Percentiles rank a stretch among this genome's conserved stretches.
These are phyloP conservation scores for Schmidtea mediterranea DNA, from an alignment of 1,140 invertebrate genomes.

Conservation along the genomic window DNA sequence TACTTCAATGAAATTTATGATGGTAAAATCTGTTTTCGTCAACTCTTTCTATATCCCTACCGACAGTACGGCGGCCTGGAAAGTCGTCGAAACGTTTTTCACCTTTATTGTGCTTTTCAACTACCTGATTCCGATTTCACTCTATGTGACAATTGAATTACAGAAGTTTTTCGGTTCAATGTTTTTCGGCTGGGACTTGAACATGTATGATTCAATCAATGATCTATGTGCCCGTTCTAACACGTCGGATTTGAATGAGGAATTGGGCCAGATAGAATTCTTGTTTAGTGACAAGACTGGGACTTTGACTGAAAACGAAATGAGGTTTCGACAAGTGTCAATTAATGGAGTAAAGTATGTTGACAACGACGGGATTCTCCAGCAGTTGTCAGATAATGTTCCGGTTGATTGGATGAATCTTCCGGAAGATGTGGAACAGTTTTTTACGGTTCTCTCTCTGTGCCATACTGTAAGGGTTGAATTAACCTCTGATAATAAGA, in stretches of 20 bases:
- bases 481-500: too few relatives aligned
- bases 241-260: slow-evolving; percentile 36
- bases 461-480: slow-evolving; percentile 1
- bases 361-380: background rate
- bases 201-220: slow-evolving; percentile 45
- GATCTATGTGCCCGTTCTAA: slow-evolving; percentile 62
- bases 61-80: background rate
- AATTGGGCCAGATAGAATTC: slow-evolving; percentile 43
- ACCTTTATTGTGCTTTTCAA: slow-evolving; percentile 36
- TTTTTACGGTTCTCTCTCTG: background rate
- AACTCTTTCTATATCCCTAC: background rate
- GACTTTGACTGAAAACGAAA: slow-evolving; percentile 82
- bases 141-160: slow-evolving; percentile 40
- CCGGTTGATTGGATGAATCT: background rate
- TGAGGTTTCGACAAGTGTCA: slow-evolving; percentile 52
- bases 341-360: background rate
- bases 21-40: background rate
- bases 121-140: slow-evolving; percentile 41
- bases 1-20: background rate
- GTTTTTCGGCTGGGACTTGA: slow-evolving; percentile 36
- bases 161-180: slow-evolving; percentile 39
- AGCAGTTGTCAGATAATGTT: background rate
- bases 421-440: background rate
- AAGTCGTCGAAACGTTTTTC: slow-evolving; percentile 15
- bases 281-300: slow-evolving; percentile 83